These are phyloP conservation scores for Yasuhikotakia modesta DNA, from an alignment of 2,797 vertebrate species.

Conservation along the genomic window DNA sequence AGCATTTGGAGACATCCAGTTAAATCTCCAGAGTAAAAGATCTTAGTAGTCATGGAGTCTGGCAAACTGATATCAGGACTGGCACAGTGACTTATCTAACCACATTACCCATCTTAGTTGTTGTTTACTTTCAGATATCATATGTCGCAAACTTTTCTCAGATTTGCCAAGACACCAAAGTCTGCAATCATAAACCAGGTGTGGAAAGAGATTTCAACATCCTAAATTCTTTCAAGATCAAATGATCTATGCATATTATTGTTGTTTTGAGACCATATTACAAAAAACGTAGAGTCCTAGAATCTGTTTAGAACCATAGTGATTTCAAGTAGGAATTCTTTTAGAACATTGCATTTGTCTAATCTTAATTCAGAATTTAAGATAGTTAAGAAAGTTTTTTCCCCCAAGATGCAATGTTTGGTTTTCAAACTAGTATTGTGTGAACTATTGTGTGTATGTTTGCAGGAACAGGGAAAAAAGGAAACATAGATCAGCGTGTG, in stretches of 20 bases:
- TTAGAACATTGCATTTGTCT: no score
- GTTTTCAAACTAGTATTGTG: neutral
- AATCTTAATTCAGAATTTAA: no score
- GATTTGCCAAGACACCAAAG: neutral
- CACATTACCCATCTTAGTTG: neutral
- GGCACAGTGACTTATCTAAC: no score
- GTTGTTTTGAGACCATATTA: no score
- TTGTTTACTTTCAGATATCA: neutral
- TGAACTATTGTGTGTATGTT: constrained; percentile 5
- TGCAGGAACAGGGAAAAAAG: constrained; percentile 7
- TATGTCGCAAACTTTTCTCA: neutral
- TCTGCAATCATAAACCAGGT: neutral
- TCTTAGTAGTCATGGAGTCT: neutral
- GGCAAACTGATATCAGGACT: neutral
- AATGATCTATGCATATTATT: no score
- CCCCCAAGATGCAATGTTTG: no score
- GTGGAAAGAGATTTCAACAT: no score
- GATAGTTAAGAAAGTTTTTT: no score
- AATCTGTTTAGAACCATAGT: no score
- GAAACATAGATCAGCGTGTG: constrained; percentile 57
- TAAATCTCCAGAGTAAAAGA: neutral
- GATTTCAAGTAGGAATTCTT: no score
- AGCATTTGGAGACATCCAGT: neutral
- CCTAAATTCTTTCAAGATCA: no score
- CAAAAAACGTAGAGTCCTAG: no score